Conservation (phyloP, 2,888 invertebrate species). For the Halictus ligatus region DNA sequence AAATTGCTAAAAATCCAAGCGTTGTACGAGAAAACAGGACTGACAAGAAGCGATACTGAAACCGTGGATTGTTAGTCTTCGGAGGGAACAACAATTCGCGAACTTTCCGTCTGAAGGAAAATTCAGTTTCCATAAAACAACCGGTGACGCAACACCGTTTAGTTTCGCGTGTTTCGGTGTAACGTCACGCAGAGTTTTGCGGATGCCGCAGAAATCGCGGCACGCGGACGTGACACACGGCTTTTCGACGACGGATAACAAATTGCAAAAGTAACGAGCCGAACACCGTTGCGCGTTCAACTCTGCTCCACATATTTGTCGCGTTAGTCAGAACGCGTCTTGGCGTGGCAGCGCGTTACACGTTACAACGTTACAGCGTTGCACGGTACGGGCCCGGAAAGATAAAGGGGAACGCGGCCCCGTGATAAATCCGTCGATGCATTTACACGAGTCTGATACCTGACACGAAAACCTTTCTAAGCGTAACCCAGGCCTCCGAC, state of each 20-base stretch:
- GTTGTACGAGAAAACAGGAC: too few relatives aligned
- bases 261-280: conserved; percentile 46
- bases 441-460: not conserved
- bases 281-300: not conserved
- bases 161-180: conserved; percentile 37
- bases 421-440: conserved; percentile 33
- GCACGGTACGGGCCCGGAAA: conserved; percentile 22
- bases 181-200: conserved; percentile 52
- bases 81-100: not conserved
- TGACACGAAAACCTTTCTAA: not conserved
- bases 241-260: conserved; percentile 41
- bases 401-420: conserved; percentile 36
- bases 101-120: not conserved
- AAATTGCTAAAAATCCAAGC: too few relatives aligned
- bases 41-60: too few relatives aligned
- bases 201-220: conserved; percentile 29
- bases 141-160: conserved; percentile 15
- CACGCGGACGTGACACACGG: conserved; percentile 42
- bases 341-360: not conserved
- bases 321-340: conserved; percentile 47
- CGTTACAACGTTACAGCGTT: conserved; percentile 1
- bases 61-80: too few relatives aligned
- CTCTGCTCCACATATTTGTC: conserved; percentile 48
- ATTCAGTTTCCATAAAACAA: too few relatives aligned
- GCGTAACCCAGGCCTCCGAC: not conserved